phyloP scores from a whole-genome alignment of 2,113 vertebrate genomes.

The Helogale parvula region DNA sequence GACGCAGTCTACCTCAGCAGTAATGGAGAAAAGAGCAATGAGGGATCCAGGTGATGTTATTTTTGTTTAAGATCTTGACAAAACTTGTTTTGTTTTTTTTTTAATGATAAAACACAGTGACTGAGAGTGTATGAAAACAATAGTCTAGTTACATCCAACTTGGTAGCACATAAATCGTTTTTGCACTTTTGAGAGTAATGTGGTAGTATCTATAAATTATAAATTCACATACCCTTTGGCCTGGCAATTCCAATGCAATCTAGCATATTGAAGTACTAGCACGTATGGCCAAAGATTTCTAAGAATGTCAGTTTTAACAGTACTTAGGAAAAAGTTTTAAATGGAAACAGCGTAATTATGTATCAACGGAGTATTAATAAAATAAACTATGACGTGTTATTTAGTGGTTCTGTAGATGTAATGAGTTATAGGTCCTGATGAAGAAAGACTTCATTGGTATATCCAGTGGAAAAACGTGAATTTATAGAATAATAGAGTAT shows the following conservation, averaged over 20 bases:
- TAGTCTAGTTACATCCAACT: not conserved
- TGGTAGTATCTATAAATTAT: not conserved
- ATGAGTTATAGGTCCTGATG: not conserved
- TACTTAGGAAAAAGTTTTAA: not conserved
- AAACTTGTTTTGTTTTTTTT: not conserved
- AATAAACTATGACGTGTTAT: not conserved
- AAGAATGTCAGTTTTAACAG: not conserved
- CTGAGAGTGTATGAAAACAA: not conserved
- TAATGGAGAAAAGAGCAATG: not conserved
- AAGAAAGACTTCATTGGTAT: not conserved
- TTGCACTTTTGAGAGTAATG: not conserved
- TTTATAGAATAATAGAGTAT: not conserved
- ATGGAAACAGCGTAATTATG: not conserved
- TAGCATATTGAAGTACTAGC: not conserved
- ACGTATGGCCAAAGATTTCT: not conserved
- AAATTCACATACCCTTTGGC: not conserved
- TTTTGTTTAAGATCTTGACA: not conserved
- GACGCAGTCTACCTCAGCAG: not conserved
- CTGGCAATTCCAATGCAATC: not conserved
- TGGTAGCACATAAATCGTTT: not conserved
- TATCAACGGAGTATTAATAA: not conserved
- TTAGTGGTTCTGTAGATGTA: not conserved
- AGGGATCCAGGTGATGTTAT: not conserved
- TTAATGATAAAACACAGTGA: not conserved
- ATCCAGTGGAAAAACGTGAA: not conserved